Evolutionary conservation across 2,888 invertebrate species (phyloP).

Genomic region (Diabrotica balteata): DNA sequence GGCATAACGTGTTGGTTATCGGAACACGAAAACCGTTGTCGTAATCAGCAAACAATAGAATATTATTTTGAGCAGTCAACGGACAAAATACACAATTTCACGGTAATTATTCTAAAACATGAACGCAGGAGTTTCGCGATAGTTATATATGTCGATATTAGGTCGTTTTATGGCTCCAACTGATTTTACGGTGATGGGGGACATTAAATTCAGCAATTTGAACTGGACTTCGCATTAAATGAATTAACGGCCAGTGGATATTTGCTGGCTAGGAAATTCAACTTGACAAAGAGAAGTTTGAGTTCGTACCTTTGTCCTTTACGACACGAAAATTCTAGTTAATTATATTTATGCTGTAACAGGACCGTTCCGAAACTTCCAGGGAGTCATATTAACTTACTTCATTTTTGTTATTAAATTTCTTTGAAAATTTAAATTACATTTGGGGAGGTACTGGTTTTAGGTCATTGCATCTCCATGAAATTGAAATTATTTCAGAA

Average conservation of each 20-base stretch:
- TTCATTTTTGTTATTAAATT: too few species aligned
- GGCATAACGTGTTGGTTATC: constrained; percentile 27
- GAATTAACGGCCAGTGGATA: constrained; percentile 48
- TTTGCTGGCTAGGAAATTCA: constrained; percentile 48
- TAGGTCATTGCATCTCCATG: too few species aligned
- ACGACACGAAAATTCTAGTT: constrained; percentile 29
- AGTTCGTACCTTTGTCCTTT: constrained; percentile 30
- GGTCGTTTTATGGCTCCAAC: constrained; percentile 50
- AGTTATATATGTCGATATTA: constrained; percentile 47
- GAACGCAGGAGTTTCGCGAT: constrained; percentile 41
- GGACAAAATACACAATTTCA: constrained; percentile 37
- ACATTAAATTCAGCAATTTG: constrained; percentile 41
- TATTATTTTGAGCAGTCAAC: constrained; percentile 36
- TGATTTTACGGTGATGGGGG: constrained; percentile 53
- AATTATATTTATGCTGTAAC: constrained; percentile 24
- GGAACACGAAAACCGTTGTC: constrained; percentile 31
- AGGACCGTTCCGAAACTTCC: background rate
- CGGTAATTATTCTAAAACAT: constrained; percentile 51
- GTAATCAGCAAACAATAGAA: constrained; percentile 36
- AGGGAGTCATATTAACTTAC: too few species aligned
- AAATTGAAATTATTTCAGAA: too few species aligned
- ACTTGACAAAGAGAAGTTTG: constrained; percentile 33
- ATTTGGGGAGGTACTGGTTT: too few species aligned
- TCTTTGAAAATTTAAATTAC: too few species aligned
- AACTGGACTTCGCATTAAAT: constrained; percentile 49